Conservation (phyloP, 2,797 vertebrate species). For the Acanthopagrus latus region DNA sequence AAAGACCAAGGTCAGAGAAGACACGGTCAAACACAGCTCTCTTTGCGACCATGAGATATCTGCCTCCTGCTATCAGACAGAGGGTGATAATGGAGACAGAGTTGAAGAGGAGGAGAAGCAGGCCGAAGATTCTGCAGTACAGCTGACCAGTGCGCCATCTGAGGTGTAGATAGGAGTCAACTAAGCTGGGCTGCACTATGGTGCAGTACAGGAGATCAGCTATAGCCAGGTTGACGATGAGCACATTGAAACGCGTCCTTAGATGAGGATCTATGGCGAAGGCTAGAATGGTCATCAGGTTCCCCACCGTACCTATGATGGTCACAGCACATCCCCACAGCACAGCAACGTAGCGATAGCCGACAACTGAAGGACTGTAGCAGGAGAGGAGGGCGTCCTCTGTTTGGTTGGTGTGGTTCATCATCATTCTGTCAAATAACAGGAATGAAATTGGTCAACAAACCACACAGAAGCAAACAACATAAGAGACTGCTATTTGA, state of each 20-base stretch:
- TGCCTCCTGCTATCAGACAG: constrained; percentile 88
- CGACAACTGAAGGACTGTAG: constrained; percentile 85
- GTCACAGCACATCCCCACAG: constrained; percentile 87
- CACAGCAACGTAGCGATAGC: constrained; percentile 89
- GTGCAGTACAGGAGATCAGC: constrained; percentile 93
- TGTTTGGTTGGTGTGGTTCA: constrained; percentile 78
- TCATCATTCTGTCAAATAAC: constrained; percentile 54
- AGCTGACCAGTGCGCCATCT: constrained; percentile 84
- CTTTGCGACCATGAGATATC: constrained; percentile 89
- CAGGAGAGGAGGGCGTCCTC: constrained; percentile 87
- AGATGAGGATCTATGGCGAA: constrained; percentile 84
- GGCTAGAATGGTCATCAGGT: constrained; percentile 90
- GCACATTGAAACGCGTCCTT: constrained; percentile 90
- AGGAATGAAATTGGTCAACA: neutral
- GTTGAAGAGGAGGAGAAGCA: constrained; percentile 92
- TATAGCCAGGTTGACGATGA: constrained; percentile 90
- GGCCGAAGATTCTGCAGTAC: constrained; percentile 88
- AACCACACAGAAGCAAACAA: neutral
- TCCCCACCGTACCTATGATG: constrained; percentile 88
- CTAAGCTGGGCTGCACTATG: constrained; percentile 89
- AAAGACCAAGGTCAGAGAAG: constrained; percentile 80
- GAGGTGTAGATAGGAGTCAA: constrained; percentile 91
- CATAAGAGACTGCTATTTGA: neutral
- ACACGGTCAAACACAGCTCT: constrained; percentile 84
- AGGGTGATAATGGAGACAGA: constrained; percentile 91